phyloP scores from a whole-genome alignment of 2,797 vertebrate species.

The Sylvilagus floridanus region DNA sequence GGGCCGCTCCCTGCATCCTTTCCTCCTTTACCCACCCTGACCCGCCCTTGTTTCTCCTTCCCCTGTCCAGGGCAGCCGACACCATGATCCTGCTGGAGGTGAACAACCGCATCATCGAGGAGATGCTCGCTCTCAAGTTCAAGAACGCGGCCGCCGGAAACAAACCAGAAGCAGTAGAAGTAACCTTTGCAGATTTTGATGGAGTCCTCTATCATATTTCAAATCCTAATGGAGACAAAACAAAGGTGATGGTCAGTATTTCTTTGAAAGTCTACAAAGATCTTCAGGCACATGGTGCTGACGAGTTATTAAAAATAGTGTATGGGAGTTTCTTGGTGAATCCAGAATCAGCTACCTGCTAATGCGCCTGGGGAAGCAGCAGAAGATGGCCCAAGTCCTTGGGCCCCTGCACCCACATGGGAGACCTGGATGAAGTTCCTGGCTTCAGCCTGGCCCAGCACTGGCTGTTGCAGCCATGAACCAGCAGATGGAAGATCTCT shows the following conservation, averaged over 20 bases:
- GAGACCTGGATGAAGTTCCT: too few relatives aligned
- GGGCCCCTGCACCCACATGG: too few relatives aligned
- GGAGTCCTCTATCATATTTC: slow-evolving; percentile 99
- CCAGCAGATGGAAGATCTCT: too few relatives aligned
- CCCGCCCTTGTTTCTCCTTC: slow-evolving; percentile 79
- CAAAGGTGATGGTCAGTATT: slow-evolving; percentile 99
- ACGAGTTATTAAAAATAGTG: too few relatives aligned
- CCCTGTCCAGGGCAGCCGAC: slow-evolving; percentile 83
- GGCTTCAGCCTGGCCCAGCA: too few relatives aligned
- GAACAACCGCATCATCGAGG: slow-evolving; percentile 99
- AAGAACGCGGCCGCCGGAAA: slow-evolving; percentile 96
- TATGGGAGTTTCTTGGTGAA: too few relatives aligned
- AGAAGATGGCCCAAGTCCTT: too few relatives aligned
- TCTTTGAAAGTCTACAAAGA: slow-evolving; percentile 99
- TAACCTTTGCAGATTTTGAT: slow-evolving; percentile 99
- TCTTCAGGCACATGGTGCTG: slow-evolving; percentile 97
- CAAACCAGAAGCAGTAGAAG: too few relatives aligned
- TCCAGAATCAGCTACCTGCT: too few relatives aligned
- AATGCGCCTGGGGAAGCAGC: too few relatives aligned
- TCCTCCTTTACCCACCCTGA: slow-evolving; percentile 68
- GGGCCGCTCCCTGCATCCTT: slow-evolving; percentile 67
- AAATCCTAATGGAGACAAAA: slow-evolving; percentile 98
- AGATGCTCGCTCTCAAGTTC: slow-evolving; percentile 96
- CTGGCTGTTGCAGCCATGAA: too few relatives aligned
- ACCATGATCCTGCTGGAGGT: slow-evolving; percentile 99